phyloP scores from a whole-genome alignment of 1,140 invertebrate genomes.

The Dendroctonus ponderosae region DNA sequence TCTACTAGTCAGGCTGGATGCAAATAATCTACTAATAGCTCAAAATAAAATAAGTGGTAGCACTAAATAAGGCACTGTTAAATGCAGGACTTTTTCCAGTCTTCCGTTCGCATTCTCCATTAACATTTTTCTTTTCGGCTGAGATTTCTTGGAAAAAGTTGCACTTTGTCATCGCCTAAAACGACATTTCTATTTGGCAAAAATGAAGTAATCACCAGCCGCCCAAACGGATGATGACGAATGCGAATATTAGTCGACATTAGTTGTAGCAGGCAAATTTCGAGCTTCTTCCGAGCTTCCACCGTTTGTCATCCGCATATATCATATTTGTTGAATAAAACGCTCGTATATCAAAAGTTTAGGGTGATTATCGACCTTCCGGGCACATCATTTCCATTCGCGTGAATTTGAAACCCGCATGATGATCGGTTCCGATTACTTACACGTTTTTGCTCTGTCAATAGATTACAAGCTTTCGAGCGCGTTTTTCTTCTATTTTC shows the following conservation, averaged over 20 bases:
- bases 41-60: too few species aligned
- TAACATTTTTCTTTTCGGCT: too few species aligned
- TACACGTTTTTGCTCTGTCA: conserved; percentile 12
- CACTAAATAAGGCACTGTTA: too few species aligned
- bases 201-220: background rate
- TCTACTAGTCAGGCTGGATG: too few species aligned
- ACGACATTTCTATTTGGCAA: background rate
- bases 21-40: too few species aligned
- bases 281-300: conserved; percentile 10
- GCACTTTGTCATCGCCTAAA: too few species aligned
- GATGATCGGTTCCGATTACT: conserved; percentile 11
- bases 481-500: background rate
- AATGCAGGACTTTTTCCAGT: too few species aligned
- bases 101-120: too few species aligned
- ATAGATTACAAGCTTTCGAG: conserved; percentile 1
- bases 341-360: conserved; percentile 18
- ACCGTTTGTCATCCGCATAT: conserved; percentile 25
- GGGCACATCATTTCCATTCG: conserved; percentile 22
- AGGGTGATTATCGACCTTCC: conserved; percentile 29
- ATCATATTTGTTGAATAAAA: conserved; percentile 28
- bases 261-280: conserved; percentile 19
- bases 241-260: conserved; percentile 26
- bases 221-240: conserved; percentile 9
- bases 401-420: conserved; percentile 6
- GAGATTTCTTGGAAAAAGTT: too few species aligned